Conservation (phyloP, 2,888 invertebrate species). For the Conomelus anceps region DNA sequence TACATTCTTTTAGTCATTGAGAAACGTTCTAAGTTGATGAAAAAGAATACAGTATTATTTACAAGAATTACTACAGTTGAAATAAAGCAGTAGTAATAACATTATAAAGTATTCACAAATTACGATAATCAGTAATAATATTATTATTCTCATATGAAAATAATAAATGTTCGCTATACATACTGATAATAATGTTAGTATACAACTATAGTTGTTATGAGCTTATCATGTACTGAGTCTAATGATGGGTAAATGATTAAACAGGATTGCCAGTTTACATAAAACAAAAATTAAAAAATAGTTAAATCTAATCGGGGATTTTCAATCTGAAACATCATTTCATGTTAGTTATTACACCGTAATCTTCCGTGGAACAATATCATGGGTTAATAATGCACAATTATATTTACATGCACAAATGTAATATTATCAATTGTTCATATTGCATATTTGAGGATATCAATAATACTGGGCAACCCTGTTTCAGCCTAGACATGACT, state of each 20-base stretch:
- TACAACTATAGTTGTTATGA: neutral
- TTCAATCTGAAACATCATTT: neutral
- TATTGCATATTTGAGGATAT: neutral
- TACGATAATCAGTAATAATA: neutral
- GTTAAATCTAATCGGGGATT: neutral
- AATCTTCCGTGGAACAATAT: too few relatives aligned
- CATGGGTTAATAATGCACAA: too few relatives aligned
- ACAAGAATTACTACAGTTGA: neutral
- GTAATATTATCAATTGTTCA: neutral
- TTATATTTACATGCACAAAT: neutral
- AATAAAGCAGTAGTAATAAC: neutral
- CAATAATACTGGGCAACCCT: neutral
- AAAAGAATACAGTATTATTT: neutral
- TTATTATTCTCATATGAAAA: neutral
- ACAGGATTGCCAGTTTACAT: neutral
- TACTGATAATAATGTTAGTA: neutral
- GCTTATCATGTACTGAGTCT: neutral
- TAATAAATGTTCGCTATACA: neutral
- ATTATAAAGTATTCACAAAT: neutral
- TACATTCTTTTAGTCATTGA: neutral
- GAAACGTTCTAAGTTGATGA: neutral
- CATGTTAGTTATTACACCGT: too few relatives aligned
- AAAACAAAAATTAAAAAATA: neutral
- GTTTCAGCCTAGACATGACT: neutral
- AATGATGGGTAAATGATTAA: neutral